Percentiles rank a stretch among this genome's conserved stretches.
These are phyloP conservation scores for Aporrectodea caliginosa DNA, from an alignment of 1,140 invertebrate species.

Conservation along the genomic window DNA sequence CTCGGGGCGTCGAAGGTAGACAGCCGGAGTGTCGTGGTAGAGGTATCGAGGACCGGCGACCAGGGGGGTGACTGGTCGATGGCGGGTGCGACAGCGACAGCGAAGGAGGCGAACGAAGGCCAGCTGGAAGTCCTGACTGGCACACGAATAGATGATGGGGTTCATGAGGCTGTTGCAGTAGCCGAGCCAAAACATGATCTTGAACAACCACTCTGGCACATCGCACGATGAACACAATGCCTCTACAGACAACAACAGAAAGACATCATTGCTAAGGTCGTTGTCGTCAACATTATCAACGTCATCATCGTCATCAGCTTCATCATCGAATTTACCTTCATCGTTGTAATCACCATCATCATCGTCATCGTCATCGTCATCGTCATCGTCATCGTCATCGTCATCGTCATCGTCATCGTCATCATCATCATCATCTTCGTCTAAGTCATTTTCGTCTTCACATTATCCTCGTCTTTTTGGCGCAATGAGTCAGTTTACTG, in stretches of 20 bases:
- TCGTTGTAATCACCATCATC: not conserved
- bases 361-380: not conserved
- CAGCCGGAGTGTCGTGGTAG: not conserved
- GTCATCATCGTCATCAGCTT: not conserved
- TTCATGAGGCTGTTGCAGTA: slow-evolving; percentile 73
- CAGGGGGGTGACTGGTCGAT: not conserved
- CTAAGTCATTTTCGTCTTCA: not conserved
- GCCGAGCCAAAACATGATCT: slow-evolving; percentile 69
- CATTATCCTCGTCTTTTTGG: too few relatives aligned
- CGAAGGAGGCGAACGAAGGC: slow-evolving; percentile 41
- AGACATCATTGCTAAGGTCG: not conserved
- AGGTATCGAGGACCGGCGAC: not conserved
- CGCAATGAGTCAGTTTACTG: too few relatives aligned
- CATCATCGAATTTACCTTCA: not conserved
- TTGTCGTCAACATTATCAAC: not conserved
- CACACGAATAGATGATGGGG: slow-evolving; percentile 93
- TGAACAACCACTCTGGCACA: slow-evolving; percentile 26
- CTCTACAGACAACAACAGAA: slow-evolving; percentile 17
- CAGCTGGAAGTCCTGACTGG: slow-evolving; percentile 89
- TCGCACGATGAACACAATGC: slow-evolving; percentile 13
- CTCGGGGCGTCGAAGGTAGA: not conserved
- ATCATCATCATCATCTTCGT: not conserved
- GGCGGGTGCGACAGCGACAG: slow-evolving; percentile 14
- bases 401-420: not conserved
- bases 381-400: not conserved